A percentile compares a stretch with the other conserved stretches of the same genome.
Evolutionary conservation across 2,113 vertebrate genomes (phyloP).

Genomic region (Redunca redunca): DNA sequence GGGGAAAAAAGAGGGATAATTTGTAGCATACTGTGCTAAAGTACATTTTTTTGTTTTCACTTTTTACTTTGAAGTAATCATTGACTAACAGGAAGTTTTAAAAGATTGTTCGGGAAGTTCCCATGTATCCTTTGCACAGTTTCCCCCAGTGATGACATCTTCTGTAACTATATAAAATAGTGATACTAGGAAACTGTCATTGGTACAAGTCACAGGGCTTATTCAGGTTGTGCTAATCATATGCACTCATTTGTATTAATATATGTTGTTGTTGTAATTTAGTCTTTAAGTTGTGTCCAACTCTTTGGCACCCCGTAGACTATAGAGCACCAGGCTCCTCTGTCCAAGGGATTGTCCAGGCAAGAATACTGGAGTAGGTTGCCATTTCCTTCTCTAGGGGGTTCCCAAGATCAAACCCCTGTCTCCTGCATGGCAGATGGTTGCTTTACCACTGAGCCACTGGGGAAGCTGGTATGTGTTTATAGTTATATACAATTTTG

Average conservation of each 20-base stretch:
- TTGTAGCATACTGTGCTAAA: neutral
- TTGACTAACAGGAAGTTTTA: neutral
- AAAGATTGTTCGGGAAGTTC: neutral
- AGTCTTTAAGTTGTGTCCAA: neutral
- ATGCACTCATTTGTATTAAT: neutral
- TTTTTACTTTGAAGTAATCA: neutral
- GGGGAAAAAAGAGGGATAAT: neutral
- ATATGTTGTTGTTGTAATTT: neutral
- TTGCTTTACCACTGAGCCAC: neutral
- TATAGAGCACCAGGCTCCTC: neutral
- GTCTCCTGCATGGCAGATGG: neutral
- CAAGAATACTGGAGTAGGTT: neutral
- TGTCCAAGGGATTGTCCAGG: neutral
- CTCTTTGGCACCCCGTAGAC: neutral
- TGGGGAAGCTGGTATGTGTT: accelerated
- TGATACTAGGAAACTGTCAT: neutral
- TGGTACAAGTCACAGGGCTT: neutral
- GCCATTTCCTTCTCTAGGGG: neutral
- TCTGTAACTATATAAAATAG: neutral
- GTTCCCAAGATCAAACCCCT: neutral
- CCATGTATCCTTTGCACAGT: neutral
- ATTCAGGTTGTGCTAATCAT: neutral
- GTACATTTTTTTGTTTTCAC: neutral
- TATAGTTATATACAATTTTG: neutral
- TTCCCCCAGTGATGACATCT: neutral